Percentiles rank a stretch among this genome's conserved stretches.
Conservation (phyloP, 2,113 vertebrate species). For the Anolis carolinensis region DNA sequence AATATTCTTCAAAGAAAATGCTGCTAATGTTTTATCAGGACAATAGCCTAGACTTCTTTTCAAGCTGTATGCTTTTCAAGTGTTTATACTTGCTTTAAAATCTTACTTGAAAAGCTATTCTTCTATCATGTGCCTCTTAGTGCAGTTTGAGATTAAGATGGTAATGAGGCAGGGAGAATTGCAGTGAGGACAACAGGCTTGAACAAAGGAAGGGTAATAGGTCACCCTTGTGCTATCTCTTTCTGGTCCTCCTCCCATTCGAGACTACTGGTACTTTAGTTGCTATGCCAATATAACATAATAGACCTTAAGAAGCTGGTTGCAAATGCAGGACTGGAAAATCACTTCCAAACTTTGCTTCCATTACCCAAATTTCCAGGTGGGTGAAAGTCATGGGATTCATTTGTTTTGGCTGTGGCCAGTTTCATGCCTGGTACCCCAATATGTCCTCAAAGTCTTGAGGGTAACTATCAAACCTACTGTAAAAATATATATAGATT, state of each 20-base stretch:
- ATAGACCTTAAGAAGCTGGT: not conserved
- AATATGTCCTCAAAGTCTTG: not conserved
- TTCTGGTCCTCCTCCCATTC: not conserved
- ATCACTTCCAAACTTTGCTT: not conserved
- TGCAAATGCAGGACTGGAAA: not conserved
- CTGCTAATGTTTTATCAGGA: not conserved
- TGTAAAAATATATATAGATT: slow-evolving; percentile 16
- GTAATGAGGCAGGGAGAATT: not conserved
- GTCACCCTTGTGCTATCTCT: not conserved
- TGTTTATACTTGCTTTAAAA: not conserved
- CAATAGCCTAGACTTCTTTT: not conserved
- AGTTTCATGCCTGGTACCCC: not conserved
- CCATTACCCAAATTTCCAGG: not conserved
- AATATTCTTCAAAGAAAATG: not conserved
- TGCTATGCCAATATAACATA: not conserved
- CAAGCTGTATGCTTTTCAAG: not conserved
- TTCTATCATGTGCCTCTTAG: not conserved
- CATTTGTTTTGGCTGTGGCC: not conserved
- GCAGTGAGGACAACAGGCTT: not conserved
- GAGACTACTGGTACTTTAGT: not conserved
- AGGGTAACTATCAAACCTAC: slow-evolving; percentile 27
- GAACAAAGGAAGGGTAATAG: not conserved
- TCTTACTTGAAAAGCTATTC: not conserved
- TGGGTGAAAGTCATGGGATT: not conserved
- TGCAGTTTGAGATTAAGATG: not conserved